These are phyloP conservation scores for Epirrita christyi DNA, from an alignment of 2,888 invertebrate genomes.

Conservation along the genomic window DNA sequence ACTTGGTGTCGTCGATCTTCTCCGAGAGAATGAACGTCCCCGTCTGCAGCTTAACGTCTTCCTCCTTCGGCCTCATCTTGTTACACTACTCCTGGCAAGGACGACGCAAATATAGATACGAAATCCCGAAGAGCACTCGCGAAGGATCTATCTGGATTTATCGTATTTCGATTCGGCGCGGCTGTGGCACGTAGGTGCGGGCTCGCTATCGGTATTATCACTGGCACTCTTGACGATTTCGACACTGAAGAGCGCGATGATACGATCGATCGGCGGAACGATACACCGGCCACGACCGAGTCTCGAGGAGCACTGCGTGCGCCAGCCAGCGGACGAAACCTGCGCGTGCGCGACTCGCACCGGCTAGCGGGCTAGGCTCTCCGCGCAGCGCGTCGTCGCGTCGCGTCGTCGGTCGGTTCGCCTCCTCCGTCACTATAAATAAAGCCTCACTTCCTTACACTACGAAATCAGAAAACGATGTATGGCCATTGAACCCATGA, in stretches of 20 bases:
- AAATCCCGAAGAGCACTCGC: conserved; percentile 66
- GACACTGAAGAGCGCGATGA: conserved; percentile 59
- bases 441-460: conserved; percentile 75
- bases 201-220: conserved; percentile 73
- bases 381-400: conserved; percentile 45
- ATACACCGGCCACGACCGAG: conserved; percentile 60
- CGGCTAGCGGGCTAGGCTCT: conserved; percentile 40
- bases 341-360: conserved; percentile 39
- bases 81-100: conserved; percentile 52
- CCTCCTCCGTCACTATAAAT: conserved; percentile 72
- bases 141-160: conserved; percentile 51
- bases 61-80: conserved; percentile 78
- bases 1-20: conserved; percentile 81
- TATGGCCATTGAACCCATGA: conserved; percentile 80
- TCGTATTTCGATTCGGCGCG: conserved; percentile 61
- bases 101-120: conserved; percentile 51
- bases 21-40: conserved; percentile 85
- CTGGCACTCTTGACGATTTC: conserved; percentile 66
- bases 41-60: conserved; percentile 72
- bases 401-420: too few relatives aligned
- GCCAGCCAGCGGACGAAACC: conserved; percentile 34
- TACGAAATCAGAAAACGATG: conserved; percentile 74
- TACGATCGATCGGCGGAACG: conserved; percentile 44
- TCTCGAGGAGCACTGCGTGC: conserved; percentile 41
- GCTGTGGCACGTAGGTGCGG: conserved; percentile 56